Evolutionary conservation across 2,113 vertebrate genomes (phyloP).

Genomic region (Pycnonotus jocosus): DNA sequence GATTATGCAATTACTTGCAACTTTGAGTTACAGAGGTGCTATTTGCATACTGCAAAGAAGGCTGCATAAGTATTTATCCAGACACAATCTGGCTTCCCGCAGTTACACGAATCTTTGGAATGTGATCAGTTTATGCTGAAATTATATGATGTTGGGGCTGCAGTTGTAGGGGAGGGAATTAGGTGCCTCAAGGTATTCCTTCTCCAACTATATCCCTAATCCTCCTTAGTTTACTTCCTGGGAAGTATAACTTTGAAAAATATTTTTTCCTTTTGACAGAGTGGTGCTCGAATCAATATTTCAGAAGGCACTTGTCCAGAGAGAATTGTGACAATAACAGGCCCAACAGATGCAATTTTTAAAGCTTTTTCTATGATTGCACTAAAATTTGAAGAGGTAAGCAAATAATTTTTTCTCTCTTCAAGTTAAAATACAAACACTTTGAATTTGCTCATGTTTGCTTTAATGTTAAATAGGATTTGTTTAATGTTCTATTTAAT

Average conservation of each 20-base stretch:
- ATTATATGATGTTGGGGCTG: background rate
- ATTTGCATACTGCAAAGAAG: background rate
- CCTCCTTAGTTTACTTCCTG: background rate
- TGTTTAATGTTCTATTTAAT: conserved; percentile 57
- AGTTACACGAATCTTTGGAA: background rate
- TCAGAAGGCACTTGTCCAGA: conserved; percentile 92
- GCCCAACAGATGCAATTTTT: conserved; percentile 90
- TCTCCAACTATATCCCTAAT: background rate
- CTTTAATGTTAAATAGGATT: conserved; percentile 53
- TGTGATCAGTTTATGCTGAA: background rate
- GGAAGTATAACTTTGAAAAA: background rate
- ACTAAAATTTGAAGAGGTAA: conserved; percentile 92
- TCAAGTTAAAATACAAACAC: conserved; percentile 11
- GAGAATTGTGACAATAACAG: conserved; percentile 92
- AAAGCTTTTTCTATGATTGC: conserved; percentile 94
- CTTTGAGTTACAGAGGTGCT: background rate
- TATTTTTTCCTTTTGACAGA: conserved; percentile 74
- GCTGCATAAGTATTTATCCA: background rate
- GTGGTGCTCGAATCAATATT: conserved; percentile 91
- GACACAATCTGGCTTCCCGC: background rate
- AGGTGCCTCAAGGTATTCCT: background rate
- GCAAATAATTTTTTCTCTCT: background rate
- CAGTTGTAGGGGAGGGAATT: background rate
- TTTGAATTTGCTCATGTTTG: conserved; percentile 46
- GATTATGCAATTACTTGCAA: background rate